Evolutionary conservation across 1,140 invertebrate genomes (phyloP).

Genomic region (Nephila pilipes): DNA sequence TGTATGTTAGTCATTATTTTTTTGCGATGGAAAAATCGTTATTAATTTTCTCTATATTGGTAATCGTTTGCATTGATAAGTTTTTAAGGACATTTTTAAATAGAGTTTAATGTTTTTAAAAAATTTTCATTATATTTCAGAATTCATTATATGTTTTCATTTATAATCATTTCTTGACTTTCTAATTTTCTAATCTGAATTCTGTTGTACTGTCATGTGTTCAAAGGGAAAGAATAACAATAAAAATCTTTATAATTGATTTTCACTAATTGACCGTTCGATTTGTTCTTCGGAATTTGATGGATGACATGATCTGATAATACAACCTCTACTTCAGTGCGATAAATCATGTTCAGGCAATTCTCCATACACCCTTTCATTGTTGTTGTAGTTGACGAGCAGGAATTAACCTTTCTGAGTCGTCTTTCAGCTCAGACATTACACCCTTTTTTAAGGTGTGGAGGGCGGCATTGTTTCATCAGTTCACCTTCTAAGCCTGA

Average conservation of each 20-base stretch:
- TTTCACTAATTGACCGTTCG: neutral
- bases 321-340: neutral
- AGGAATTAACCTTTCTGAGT: conserved; percentile 40
- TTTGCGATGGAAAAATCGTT: no score
- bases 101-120: no score
- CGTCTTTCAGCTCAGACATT: conserved; percentile 42
- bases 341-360: neutral
- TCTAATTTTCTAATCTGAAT: no score
- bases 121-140: no score
- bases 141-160: no score
- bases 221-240: no score
- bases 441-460: conserved; percentile 68
- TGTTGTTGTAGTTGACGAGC: conserved; percentile 18
- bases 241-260: neutral
- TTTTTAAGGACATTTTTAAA: no score
- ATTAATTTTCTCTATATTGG: no score
- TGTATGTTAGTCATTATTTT: no score
- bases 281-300: conserved; percentile 29
- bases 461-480: conserved; percentile 52
- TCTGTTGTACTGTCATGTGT: no score
- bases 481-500: conserved; percentile 11
- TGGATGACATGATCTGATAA: conserved; percentile 20
- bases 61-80: no score
- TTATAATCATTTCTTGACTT: no score
- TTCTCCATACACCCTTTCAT: conserved; percentile 23